phyloP scores from a whole-genome alignment of 2,797 vertebrate species.

The Fringilla coelebs region DNA sequence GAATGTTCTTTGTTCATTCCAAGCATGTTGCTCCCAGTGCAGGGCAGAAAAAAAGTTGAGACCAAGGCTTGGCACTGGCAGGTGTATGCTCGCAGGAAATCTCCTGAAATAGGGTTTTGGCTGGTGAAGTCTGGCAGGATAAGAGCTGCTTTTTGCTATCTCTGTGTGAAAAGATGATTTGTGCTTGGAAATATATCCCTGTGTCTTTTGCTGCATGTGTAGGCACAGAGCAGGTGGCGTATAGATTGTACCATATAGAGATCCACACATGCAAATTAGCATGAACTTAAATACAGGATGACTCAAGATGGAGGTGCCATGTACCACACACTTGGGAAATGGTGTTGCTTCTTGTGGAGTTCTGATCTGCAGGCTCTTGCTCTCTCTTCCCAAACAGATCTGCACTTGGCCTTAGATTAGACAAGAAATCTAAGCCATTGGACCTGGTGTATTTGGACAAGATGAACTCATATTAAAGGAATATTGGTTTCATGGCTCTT shows the following conservation, averaged over 20 bases:
- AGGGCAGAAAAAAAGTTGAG: background rate
- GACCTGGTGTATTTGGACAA: background rate
- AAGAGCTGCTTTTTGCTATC: background rate
- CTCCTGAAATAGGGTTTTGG: background rate
- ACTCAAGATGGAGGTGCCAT: background rate
- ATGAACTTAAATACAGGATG: background rate
- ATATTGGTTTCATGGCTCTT: background rate
- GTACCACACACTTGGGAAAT: background rate
- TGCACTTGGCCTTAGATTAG: background rate
- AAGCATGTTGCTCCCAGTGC: background rate
- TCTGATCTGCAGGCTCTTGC: background rate
- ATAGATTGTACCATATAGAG: background rate
- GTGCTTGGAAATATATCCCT: background rate
- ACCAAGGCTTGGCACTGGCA: background rate
- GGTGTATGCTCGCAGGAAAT: background rate
- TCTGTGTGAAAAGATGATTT: conserved; percentile 7
- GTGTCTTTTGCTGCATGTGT: background rate
- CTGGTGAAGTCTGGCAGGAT: conserved; percentile 3
- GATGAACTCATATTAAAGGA: background rate
- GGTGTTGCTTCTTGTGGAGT: background rate
- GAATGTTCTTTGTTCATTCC: background rate
- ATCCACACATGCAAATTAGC: background rate
- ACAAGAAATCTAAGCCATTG: background rate
- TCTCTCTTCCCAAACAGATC: background rate
- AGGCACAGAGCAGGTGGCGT: conserved; percentile 15